Evolutionary conservation across 2,113 vertebrate species (phyloP), one percentile per base, ranked within the genome.

Genomic region (Pyrgilauda ruficollis): DNA sequence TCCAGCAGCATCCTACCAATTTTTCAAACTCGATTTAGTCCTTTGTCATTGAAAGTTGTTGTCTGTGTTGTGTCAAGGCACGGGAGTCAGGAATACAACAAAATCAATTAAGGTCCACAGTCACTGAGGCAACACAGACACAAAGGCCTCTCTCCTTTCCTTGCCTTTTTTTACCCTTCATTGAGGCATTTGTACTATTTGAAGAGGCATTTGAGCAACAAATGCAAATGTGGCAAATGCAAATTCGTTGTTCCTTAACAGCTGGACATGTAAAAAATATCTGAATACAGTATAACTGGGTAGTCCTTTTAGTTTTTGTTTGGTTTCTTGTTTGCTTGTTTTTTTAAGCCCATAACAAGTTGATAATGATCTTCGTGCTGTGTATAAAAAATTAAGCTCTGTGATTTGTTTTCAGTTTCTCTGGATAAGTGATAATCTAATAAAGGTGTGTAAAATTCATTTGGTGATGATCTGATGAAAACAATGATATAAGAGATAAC

Each of bases 1-100:
- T 83, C 67, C 61, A 56, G 50, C 41, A 84, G 64, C 52, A 76
- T 84, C 61, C 62, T 70, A 82, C 67, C 44, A 14, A 76, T 86
- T 95, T 93, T 77, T 95, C 61, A 87, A 37, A 83, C 87, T 89
- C 56, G 7, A 17, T 94, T 91, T 89, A 92, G 52, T 67, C 64
- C 72, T 95, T 97, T 96, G 78, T 95, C 17, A 15, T 19, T 64
- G 50, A 47, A 47, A 46, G 59, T 53, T 74, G 64, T 30, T 81
- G 49, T 84, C 53, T 69, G 30, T 88, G 59, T 74, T 81, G 50
- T 93, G 90, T 84, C 63, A n/a, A 3, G 9, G 52, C 46, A 19
- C 1, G 17, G 77, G 73, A 84, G 66, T 46, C 46, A 75, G 64
- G 67, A 64, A 19, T 59, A 63, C 19, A 70, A 67, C 68, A 52